Base-by-base conservation (phyloP, 2,797 vertebrate species). In the Bucorvus abyssinicus region DNA sequence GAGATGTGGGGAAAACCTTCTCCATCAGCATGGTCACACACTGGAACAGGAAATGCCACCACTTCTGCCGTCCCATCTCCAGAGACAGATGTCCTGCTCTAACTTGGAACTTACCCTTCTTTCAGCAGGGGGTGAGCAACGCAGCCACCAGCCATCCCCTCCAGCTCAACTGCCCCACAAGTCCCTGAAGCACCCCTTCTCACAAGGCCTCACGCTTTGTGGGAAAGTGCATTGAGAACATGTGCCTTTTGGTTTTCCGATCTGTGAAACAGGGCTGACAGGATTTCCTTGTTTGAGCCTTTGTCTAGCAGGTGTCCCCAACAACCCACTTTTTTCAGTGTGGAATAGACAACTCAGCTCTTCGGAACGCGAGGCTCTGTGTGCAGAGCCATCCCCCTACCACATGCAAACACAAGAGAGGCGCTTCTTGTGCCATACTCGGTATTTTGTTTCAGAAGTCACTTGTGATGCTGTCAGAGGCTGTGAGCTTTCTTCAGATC, bases 301-400 rank as follows among this genome's bases (percentile, higher is more conserved):
- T 45, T 85, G 65, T 63, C 57, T 65, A 79, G 74, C 67, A 93
- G 80, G 34, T 10, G 14, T 30, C 73, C 36, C 14, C 1, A 79
- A 70, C 21, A 80, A 76, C 61, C 45, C 61, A 6, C 53, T 40
- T 29, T 57, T 45, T 50, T 63, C 38, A 44, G 34, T 18, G 69
- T 78, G 89, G 87, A 92, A 89, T 24, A 71, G 89, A 93, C 89
- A 60, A 87, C 80, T 79, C 89, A 70, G 94, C 89, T 71, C 42
- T 86, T 87, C 69, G 91, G 79, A 69, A 10, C 22, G 61, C 1
- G 19, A 77, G 44, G 79, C 24, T 76, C 5, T 24, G 36, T 44
- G 42, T 82, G 76, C 61, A 74, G n/a, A 82, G 61, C 84, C 32
- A 73, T 56, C 27, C 61, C 42, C 57, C 38, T 8, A 47, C 74